Percentiles rank a stretch among this genome's conserved stretches.
These are phyloP conservation scores for Orchestia grillus DNA, from an alignment of 1,140 invertebrate genomes.

Conservation along the genomic window DNA sequence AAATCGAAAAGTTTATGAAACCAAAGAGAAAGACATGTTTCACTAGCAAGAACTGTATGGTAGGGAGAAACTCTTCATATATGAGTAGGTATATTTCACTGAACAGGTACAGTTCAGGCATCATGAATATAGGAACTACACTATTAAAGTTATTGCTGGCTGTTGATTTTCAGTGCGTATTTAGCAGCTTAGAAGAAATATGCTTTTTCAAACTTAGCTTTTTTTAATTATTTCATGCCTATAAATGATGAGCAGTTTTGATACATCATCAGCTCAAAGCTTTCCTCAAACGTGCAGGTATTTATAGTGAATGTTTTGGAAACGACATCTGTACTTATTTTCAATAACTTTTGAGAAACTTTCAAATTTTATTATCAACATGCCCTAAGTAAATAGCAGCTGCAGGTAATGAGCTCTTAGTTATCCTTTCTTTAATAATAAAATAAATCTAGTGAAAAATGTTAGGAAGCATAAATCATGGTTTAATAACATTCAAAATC, in stretches of 20 bases:
- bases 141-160: no score
- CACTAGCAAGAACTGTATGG: not conserved
- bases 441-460: not conserved
- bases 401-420: not conserved
- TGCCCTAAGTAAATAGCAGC: not conserved
- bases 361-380: not conserved
- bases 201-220: no score
- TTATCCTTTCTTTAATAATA: not conserved
- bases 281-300: not conserved
- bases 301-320: not conserved
- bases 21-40: not conserved
- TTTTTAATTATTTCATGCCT: no score
- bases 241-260: no score
- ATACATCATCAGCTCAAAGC: not conserved
- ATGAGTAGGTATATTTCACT: not conserved
- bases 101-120: not conserved
- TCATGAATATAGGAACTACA: no score
- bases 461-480: not conserved
- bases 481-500: not conserved
- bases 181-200: no score
- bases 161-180: no score
- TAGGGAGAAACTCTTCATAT: not conserved
- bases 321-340: not conserved
- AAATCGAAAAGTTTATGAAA: not conserved
- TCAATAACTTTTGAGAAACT: not conserved